phyloP scores from a whole-genome alignment of 2,113 vertebrate genomes.

The Sminthopsis crassicaudata region DNA sequence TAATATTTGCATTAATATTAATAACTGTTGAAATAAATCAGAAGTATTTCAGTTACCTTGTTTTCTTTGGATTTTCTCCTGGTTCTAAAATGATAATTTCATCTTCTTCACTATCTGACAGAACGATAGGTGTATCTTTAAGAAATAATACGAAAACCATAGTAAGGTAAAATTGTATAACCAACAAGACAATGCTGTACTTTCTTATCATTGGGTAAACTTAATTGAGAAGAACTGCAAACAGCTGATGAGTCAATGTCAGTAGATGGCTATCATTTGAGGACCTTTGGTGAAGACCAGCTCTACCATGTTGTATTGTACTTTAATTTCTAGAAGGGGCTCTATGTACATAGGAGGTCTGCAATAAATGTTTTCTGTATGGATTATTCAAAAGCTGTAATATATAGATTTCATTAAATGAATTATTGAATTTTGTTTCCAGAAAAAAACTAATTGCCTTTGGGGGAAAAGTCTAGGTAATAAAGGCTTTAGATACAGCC shows the following conservation, averaged over 20 bases:
- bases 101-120: slow-evolving; percentile 97
- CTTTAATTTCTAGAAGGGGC: neutral
- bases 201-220: neutral
- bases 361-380: neutral
- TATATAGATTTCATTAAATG: neutral
- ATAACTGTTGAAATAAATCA: neutral
- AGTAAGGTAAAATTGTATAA: neutral
- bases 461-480: neutral
- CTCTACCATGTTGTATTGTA: neutral
- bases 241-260: neutral
- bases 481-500: too few species aligned
- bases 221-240: neutral
- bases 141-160: neutral
- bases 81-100: slow-evolving; percentile 93
- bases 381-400: neutral
- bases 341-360: neutral
- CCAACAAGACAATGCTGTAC: neutral
- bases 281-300: neutral
- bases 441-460: neutral
- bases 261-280: neutral
- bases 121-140: slow-evolving; percentile 88
- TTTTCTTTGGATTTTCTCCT: slow-evolving; percentile 78
- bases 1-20: neutral
- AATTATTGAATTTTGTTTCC: neutral
- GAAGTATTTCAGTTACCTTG: slow-evolving; percentile 82